A percentile compares a stretch with the other conserved stretches of the same genome.
phyloP scores from a whole-genome alignment of 2,797 vertebrate species.

The Carcharodon carcharias region DNA sequence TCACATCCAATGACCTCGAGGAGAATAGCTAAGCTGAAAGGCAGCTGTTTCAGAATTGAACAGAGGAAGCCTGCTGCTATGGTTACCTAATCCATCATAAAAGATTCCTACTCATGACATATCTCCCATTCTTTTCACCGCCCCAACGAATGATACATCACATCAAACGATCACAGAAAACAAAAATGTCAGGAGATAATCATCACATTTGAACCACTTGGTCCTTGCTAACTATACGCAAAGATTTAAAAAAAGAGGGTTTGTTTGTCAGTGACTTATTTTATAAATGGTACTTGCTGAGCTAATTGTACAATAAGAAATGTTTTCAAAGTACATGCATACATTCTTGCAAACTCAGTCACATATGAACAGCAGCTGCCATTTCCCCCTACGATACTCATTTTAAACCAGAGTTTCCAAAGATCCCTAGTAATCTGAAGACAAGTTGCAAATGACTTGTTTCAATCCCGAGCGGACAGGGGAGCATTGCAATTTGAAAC shows the following conservation, averaged over 20 bases:
- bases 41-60: slow-evolving; percentile 49
- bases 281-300: not conserved
- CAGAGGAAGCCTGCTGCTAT: slow-evolving; percentile 63
- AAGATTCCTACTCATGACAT: slow-evolving; percentile 62
- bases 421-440: not conserved
- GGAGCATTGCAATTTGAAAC: not conserved
- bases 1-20: slow-evolving; percentile 56
- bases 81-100: slow-evolving; percentile 69
- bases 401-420: not conserved
- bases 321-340: not conserved
- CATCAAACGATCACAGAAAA: slow-evolving; percentile 45
- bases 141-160: slow-evolving; percentile 51
- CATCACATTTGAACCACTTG: slow-evolving; percentile 47
- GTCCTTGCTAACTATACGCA: slow-evolving; percentile 42
- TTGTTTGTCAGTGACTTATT: slow-evolving; percentile 6
- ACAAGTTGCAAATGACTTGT: not conserved
- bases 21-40: slow-evolving; percentile 53
- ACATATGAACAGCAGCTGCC: not conserved
- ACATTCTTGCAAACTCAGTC: not conserved
- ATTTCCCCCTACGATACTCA: not conserved
- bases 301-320: not conserved
- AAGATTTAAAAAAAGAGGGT: slow-evolving; percentile 45
- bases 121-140: slow-evolving; percentile 49
- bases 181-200: slow-evolving; percentile 43
- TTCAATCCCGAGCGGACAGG: not conserved